These are phyloP conservation scores for Zaprionus lineosus DNA, from an alignment of 2,888 invertebrate genomes.

Conservation along the genomic window DNA sequence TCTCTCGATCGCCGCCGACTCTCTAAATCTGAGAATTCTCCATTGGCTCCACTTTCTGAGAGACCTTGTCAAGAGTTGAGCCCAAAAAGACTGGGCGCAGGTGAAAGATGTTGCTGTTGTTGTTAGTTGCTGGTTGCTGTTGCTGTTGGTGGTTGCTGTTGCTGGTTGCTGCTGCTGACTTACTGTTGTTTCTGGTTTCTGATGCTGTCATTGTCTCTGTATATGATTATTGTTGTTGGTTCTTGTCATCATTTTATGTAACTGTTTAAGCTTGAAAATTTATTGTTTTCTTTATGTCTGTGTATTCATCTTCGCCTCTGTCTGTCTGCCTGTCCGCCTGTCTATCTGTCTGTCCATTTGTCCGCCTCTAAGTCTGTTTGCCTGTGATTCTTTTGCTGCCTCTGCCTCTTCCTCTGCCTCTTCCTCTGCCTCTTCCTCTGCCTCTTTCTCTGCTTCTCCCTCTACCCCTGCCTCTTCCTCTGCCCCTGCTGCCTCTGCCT, in stretches of 20 bases:
- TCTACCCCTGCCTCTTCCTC: neutral
- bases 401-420: no score
- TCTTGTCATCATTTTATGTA: conserved; percentile 62
- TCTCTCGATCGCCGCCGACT: neutral
- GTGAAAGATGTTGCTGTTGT: conserved; percentile 49
- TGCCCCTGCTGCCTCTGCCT: conserved; percentile 12
- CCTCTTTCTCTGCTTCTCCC: no score
- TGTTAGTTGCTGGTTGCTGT: conserved; percentile 29
- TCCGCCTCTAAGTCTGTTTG: no score
- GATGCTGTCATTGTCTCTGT: conserved; percentile 54
- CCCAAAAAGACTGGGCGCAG: conserved; percentile 10
- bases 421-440: no score
- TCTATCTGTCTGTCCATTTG: no score
- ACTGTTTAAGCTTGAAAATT: conserved; percentile 71
- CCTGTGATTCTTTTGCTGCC: no score
- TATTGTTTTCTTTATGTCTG: no score
- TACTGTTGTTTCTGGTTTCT: conserved; percentile 20
- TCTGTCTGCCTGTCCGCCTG: neutral
- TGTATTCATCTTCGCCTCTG: no score
- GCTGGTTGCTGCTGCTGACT: conserved; percentile 12
- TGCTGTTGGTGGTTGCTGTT: conserved; percentile 51
- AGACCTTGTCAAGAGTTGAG: conserved; percentile 41
- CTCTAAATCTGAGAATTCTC: neutral
- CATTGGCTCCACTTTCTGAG: conserved; percentile 13
- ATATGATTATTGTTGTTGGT: conserved; percentile 11